Evolutionary conservation across 1,140 invertebrate species (phyloP).

Genomic region (Achroia grisella): DNA sequence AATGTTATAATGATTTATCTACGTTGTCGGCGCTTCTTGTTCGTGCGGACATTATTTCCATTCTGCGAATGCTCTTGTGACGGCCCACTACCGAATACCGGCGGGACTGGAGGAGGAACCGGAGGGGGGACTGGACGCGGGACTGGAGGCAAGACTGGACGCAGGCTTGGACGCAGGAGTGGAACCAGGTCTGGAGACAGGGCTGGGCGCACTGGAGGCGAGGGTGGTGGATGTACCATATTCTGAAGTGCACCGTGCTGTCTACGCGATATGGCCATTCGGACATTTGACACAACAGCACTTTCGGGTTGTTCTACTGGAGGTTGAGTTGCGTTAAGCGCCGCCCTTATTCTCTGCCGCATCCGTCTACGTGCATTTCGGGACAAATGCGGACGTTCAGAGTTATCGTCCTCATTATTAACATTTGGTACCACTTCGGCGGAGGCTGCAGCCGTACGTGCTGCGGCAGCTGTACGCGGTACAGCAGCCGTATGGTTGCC

Average conservation of each 20-base stretch:
- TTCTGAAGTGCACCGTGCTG: constrained; percentile 10
- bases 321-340: constrained; percentile 22
- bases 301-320: not conserved
- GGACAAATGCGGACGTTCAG: constrained; percentile 22
- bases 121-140: constrained; percentile 7
- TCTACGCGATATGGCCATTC: not conserved
- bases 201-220: no score
- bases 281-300: constrained; percentile 1
- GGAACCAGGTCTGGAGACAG: no score
- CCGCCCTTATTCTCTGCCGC: constrained; percentile 37
- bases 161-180: no score
- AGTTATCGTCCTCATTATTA: not conserved
- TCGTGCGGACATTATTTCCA: constrained; percentile 17
- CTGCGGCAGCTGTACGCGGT: not conserved
- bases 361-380: constrained; percentile 49
- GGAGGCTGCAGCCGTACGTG: constrained; percentile 1
- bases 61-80: constrained; percentile 23
- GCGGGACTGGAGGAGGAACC: constrained; percentile 2
- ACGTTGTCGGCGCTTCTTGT: constrained; percentile 49
- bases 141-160: no score
- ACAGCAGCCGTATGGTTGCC: not conserved
- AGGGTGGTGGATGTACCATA: constrained; percentile 6
- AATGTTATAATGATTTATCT: constrained; percentile 25
- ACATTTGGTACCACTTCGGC: constrained; percentile 9
- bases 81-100: constrained; percentile 16